Base-by-base conservation (phyloP, 2,888 invertebrate genomes). In the Pristionchus japonicus region DNA sequence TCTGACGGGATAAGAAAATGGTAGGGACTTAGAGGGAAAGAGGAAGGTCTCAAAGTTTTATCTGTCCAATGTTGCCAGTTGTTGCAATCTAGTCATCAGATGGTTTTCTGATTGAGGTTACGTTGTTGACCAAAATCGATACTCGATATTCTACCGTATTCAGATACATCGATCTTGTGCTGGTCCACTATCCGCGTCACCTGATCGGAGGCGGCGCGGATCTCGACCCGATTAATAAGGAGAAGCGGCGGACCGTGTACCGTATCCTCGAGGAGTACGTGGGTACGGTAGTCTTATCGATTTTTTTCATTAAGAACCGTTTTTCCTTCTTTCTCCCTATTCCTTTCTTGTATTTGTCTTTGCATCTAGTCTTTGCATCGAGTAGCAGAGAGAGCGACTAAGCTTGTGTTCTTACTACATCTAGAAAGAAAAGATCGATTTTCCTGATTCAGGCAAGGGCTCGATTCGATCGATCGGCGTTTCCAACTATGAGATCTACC, bases 401-500 rank as follows among this genome's bases (percentile, higher is more conserved):
- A n/a, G n/a, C n/a, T n/a, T n/a, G n/a, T n/a, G n/a, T n/a, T n/a
- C n/a, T n/a, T n/a, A n/a, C n/a, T n/a, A n/a, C n/a, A n/a, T n/a
- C n/a, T n/a, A n/a, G n/a, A 27, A 43, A 43, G 11, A 43, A 43
- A 9, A 47, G 83, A 37, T 64, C 43, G 4, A 23, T 70, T 23
- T 37, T 23, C 84, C n/a, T 83, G n/a, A 34, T 83, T 83, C 82
- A 83, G 82, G 9, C 49, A 52, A 83, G 34, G 95, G 97, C 31
- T 94, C 67, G 92, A 89, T 96, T 27, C 95, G 95, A 92, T 96
- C 96, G 4, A 96, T 97, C 91, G 97, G 97, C 0, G 97, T 97
- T 0, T 97, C 97, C 0, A 97, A 97, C 95, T 97, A 96, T 93
- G 96, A 96, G 4, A 95, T 96, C 0, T 95, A 95, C 70, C 97